Conservation (phyloP, 1,140 invertebrate species). For the Drosophila subobscura region DNA sequence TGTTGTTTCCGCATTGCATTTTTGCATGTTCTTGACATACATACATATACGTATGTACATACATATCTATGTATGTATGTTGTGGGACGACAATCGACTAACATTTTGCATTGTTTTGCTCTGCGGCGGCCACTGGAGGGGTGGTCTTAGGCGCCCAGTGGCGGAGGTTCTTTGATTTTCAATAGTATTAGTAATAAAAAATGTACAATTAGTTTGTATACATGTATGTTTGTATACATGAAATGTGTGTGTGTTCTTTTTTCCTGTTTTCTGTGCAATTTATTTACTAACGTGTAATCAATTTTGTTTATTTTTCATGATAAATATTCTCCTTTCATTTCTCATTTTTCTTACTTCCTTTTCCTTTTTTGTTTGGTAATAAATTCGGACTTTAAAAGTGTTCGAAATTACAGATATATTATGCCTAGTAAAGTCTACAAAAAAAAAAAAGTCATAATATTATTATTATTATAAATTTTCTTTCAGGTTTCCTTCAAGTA, state of each 20-base stretch:
- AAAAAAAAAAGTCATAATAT: constrained; percentile 50
- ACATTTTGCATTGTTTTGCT: constrained; percentile 5
- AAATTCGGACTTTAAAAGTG: constrained; percentile 78
- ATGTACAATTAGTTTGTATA: constrained; percentile 61
- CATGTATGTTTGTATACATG: constrained; percentile 46
- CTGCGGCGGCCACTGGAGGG: constrained; percentile 5
- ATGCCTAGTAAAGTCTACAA: constrained; percentile 72
- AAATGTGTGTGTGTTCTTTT: constrained; percentile 29
- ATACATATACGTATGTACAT: neutral
- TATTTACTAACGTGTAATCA: constrained; percentile 59
- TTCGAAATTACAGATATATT: constrained; percentile 74
- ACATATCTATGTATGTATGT: constrained; percentile 11
- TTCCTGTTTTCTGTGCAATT: constrained; percentile 51
- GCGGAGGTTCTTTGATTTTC: constrained; percentile 32
- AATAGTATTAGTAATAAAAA: constrained; percentile 57
- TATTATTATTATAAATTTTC: constrained; percentile 38
- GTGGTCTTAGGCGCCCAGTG: neutral
- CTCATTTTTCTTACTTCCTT: constrained; percentile 13
- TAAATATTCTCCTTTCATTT: constrained; percentile 26
- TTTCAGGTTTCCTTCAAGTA: constrained; percentile 44
- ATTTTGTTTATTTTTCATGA: constrained; percentile 31
- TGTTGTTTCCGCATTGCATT: constrained; percentile 11
- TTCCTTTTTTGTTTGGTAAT: constrained; percentile 44
- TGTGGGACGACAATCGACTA: constrained; percentile 21
- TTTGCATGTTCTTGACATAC: neutral